Percentiles rank a stretch among this genome's conserved stretches.
Conservation (phyloP, 2,888 invertebrate species). For the Ophion ventricosus region DNA sequence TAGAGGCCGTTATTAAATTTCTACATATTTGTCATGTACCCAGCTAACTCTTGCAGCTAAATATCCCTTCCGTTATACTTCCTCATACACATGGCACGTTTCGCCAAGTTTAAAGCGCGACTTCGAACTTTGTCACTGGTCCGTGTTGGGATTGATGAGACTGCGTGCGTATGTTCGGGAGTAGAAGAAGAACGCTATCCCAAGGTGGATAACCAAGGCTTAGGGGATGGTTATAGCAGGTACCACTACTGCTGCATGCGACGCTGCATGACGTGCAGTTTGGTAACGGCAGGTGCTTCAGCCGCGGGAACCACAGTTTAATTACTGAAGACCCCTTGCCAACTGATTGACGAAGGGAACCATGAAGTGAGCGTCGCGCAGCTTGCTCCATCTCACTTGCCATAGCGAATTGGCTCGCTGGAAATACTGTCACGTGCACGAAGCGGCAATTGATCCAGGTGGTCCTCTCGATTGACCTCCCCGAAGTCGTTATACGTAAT, state of each 20-base stretch:
- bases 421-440: constrained; percentile 79
- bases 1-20: constrained; percentile 4
- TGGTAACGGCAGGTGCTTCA: constrained; percentile 79
- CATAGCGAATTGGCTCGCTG: constrained; percentile 79
- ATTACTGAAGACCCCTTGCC: constrained; percentile 76
- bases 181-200: constrained; percentile 32
- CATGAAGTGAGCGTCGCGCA: constrained; percentile 43
- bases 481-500: constrained; percentile 55
- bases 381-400: constrained; percentile 40
- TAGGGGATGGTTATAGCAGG: constrained; percentile 43
- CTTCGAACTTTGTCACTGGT: constrained; percentile 62
- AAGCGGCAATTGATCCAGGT: constrained; percentile 79
- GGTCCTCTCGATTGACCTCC: constrained; percentile 72
- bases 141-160: constrained; percentile 30
- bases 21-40: background rate
- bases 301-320: constrained; percentile 81
- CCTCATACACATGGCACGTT: constrained; percentile 1
- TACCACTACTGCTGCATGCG: constrained; percentile 75
- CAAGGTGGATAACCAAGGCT: constrained; percentile 41
- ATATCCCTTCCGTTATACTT: background rate
- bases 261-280: constrained; percentile 80
- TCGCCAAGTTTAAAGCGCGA: constrained; percentile 55
- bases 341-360: constrained; percentile 28
- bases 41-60: background rate
- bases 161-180: constrained; percentile 18